Percentiles rank a stretch among this genome's conserved stretches.
Conservation (phyloP, 2,113 vertebrate genomes). For the Sphyrna mokarran region DNA sequence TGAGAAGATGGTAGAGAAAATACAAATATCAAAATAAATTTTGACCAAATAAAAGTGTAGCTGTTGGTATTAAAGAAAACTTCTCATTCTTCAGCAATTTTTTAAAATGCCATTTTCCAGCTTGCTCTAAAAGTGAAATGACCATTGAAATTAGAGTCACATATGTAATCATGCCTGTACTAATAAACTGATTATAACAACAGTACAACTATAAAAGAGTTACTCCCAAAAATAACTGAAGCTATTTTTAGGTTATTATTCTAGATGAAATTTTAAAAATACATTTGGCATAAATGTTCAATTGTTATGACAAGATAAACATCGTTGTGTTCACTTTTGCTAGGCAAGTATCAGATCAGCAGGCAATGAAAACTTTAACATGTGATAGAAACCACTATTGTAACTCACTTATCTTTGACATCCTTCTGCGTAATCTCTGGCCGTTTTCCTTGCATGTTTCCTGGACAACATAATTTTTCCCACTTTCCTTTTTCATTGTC, state of each 20-base stretch:
- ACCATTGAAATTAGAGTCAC: background rate
- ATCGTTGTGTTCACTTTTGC: background rate
- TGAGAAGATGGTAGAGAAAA: conserved; percentile 4
- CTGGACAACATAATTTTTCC: conserved; percentile 60
- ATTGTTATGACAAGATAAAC: background rate
- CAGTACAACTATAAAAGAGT: background rate
- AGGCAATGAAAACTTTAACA: background rate
- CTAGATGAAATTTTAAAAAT: background rate
- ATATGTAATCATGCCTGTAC: background rate
- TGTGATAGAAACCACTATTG: background rate
- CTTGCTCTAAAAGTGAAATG: background rate
- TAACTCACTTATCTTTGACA: conserved; percentile 74
- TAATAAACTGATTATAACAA: background rate
- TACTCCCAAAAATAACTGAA: background rate
- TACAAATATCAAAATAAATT: background rate
- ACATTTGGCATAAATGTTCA: background rate
- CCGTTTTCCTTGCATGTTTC: conserved; percentile 58
- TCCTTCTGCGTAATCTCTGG: conserved; percentile 54
- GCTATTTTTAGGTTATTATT: background rate
- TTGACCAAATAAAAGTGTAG: background rate
- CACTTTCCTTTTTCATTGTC: conserved; percentile 68
- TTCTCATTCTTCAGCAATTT: background rate
- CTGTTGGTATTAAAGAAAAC: background rate
- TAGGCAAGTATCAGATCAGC: background rate
- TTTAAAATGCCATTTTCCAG: background rate